phyloP scores from a whole-genome alignment of 2,113 vertebrate species.

The Oriolus oriolus region DNA sequence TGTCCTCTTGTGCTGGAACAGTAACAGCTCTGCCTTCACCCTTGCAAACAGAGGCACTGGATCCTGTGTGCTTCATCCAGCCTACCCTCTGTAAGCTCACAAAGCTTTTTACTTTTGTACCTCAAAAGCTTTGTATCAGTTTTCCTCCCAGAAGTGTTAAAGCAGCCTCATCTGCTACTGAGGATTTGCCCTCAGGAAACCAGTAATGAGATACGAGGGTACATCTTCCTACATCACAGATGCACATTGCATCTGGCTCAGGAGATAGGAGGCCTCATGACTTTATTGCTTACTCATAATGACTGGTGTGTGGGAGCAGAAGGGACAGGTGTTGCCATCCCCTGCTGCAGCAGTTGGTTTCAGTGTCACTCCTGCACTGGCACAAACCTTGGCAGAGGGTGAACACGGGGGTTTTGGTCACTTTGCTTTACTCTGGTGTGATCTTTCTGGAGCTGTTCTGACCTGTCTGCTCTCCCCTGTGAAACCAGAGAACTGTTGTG shows the following conservation, averaged over 20 bases:
- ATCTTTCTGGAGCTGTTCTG: not conserved
- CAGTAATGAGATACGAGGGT: fast-evolving
- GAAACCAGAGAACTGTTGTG: not conserved
- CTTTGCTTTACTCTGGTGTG: not conserved
- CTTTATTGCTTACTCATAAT: not conserved
- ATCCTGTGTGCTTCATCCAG: not conserved
- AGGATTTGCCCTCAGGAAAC: not conserved
- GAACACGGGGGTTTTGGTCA: fast-evolving
- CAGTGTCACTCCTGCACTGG: not conserved
- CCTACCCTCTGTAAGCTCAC: not conserved
- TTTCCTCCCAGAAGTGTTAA: not conserved
- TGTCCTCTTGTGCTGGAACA: not conserved
- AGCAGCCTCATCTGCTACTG: not conserved
- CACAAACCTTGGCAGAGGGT: not conserved
- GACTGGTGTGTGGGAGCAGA: not conserved
- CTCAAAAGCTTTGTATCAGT: fast-evolving
- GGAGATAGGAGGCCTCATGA: not conserved
- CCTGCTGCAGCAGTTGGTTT: not conserved
- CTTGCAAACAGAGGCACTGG: fast-evolving
- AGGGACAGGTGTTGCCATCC: not conserved
- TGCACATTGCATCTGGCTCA: not conserved
- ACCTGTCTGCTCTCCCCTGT: fast-evolving
- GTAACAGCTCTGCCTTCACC: fast-evolving
- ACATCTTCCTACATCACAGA: not conserved
- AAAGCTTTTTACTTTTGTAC: not conserved